Evolutionary conservation across 2,888 invertebrate genomes (phyloP).

Genomic region (Nebria salina): DNA sequence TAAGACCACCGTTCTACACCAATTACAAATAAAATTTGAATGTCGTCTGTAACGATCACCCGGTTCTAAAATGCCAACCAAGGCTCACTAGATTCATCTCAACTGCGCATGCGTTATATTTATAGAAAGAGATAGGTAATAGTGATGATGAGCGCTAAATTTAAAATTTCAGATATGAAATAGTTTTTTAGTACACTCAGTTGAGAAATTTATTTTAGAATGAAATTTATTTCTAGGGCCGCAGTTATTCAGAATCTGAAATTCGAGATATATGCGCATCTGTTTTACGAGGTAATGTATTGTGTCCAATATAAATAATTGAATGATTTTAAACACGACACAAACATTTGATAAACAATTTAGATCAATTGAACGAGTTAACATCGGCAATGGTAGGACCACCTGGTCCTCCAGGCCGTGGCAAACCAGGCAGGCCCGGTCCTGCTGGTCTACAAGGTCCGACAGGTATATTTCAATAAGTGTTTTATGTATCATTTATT

Average conservation of each 20-base stretch:
- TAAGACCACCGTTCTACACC: neutral
- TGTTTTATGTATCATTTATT: slow-evolving; percentile 54
- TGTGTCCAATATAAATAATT: neutral
- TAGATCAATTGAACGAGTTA: slow-evolving; percentile 81
- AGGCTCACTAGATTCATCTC: slow-evolving; percentile 4
- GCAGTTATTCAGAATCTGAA: slow-evolving; percentile 68
- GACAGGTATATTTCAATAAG: slow-evolving; percentile 65
- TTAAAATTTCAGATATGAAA: neutral
- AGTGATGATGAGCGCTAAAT: neutral
- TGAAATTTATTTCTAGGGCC: neutral
- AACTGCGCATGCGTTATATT: neutral
- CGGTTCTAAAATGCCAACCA: slow-evolving; percentile 14
- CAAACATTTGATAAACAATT: slow-evolving; percentile 15
- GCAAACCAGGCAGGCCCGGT: slow-evolving; percentile 76
- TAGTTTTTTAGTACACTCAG: too few relatives aligned
- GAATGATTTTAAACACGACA: slow-evolving; percentile 19
- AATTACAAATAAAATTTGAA: slow-evolving; percentile 31
- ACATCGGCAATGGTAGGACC: slow-evolving; percentile 71
- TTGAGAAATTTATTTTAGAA: too few relatives aligned
- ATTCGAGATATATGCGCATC: slow-evolving; percentile 83
- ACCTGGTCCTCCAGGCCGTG: slow-evolving; percentile 73
- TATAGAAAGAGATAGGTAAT: too few relatives aligned
- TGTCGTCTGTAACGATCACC: slow-evolving; percentile 15
- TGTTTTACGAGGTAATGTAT: slow-evolving; percentile 75
- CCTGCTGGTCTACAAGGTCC: slow-evolving; percentile 75